Conservation (phyloP, 1,140 invertebrate species). For the Chymomyza costata region DNA sequence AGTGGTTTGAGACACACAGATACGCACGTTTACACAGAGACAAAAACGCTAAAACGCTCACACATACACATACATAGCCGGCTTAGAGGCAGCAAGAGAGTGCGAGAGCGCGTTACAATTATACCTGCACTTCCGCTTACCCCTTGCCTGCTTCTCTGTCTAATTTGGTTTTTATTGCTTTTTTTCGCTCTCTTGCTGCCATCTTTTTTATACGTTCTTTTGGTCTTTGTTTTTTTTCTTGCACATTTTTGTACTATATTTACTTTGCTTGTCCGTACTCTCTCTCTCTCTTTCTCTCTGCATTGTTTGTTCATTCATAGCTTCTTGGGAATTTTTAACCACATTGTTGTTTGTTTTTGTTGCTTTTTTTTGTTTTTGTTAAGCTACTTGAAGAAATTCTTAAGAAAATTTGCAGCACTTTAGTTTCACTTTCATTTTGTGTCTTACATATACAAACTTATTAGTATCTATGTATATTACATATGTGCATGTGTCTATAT, state of each 20-base stretch:
- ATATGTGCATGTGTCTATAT: neutral
- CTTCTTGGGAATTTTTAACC: conserved; percentile 59
- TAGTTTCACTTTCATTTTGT: too few species aligned
- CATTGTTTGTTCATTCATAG: conserved; percentile 63
- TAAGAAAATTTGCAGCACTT: conserved; percentile 2
- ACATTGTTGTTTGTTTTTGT: too few species aligned
- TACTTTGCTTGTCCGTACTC: too few species aligned
- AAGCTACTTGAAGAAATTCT: conserved; percentile 14
- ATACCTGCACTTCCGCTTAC: conserved; percentile 58
- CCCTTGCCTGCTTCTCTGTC: conserved; percentile 20
- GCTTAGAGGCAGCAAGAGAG: too few species aligned
- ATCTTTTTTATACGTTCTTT: conserved; percentile 3
- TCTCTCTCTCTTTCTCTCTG: too few species aligned
- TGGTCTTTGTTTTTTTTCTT: conserved; percentile 13
- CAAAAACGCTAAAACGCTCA: too few species aligned
- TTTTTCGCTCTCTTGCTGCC: conserved; percentile 13
- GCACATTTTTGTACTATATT: conserved; percentile 18
- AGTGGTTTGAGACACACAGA: conserved; percentile 30
- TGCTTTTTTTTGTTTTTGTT: conserved; percentile 22
- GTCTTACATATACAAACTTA: too few species aligned
- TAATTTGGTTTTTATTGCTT: conserved; percentile 38
- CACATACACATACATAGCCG: neutral
- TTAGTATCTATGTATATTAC: neutral
- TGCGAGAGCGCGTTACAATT: too few species aligned
- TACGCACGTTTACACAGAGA: too few species aligned